Evolutionary conservation across 2,888 invertebrate species (phyloP), one percentile per base, ranked within the genome.

Genomic region (Neuroscelio doddi): DNA sequence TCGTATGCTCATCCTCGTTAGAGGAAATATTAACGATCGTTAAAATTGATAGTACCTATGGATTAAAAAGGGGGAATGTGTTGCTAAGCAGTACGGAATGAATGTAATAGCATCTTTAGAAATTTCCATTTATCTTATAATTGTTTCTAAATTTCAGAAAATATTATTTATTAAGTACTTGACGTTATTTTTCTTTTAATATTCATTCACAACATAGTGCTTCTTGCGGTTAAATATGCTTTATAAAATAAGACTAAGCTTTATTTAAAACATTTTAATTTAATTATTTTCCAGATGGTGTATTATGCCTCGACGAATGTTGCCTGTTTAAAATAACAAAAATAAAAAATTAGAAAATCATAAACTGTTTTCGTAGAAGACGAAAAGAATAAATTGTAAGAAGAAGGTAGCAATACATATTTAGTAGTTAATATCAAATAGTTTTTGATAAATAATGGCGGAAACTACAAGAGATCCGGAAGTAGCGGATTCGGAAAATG

Each of bases 391-490:
- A 52, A 63, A 34, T 49, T 44, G 14, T 34, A 52, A 45, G 44
- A 57, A 51, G 42, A 45, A 50, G 41, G 56, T 50, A 39, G 15
- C 41, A 49, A 26, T 32, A 27, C 10, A 44, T 52, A 56, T 56
- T 39, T 47, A 34, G 39, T 51, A 50, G 36, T 46, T 36, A 27
- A 56, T 29, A 41, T 32, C 29, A 46, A 52, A 24, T 34, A 15
- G 47, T 51, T 41, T n/a, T 38, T 47, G 16, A 59, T 45, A 55
- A 68, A 72, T 64, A 49, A 84, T 84, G 82, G 77, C 82, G 68
- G 83, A 82, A 64, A 75, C 78, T 49, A 76, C 78, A 64, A 80
- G 79, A 63, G 80, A 83, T 59, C 77, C 82, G 47, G 83, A 82
- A 47, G 67, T 80, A 57, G 75, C 76, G 47, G 84, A 83, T 59